phyloP scores from a whole-genome alignment of 2,113 vertebrate genomes.

The Myrmecophaga tridactyla region DNA sequence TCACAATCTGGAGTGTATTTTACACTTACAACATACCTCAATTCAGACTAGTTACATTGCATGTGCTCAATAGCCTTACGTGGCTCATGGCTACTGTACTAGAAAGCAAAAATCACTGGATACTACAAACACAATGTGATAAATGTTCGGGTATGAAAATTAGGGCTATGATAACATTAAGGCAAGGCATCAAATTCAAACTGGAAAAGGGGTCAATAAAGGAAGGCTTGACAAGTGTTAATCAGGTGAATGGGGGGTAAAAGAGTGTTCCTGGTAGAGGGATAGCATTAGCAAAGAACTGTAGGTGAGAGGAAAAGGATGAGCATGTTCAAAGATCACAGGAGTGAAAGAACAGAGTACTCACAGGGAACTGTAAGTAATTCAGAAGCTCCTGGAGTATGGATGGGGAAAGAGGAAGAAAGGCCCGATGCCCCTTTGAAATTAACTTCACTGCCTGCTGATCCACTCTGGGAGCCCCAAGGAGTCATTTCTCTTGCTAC shows the following conservation, averaged over 20 bases:
- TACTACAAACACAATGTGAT: background rate
- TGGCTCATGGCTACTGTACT: background rate
- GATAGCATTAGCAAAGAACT: background rate
- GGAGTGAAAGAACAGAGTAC: background rate
- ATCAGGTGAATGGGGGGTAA: background rate
- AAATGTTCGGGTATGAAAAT: background rate
- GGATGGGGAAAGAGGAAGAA: background rate
- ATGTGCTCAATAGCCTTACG: background rate
- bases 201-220: background rate
- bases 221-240: background rate
- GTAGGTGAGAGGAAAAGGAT: background rate
- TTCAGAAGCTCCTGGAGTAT: background rate
- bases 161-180: background rate
- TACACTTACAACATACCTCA: background rate
- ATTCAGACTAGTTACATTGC: background rate
- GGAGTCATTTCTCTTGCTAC: background rate
- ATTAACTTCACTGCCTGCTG: background rate
- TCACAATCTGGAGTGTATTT: no score
- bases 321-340: background rate
- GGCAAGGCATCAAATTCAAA: background rate
- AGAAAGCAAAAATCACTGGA: background rate
- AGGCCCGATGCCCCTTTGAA: background rate
- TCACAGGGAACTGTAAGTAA: background rate
- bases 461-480: background rate
- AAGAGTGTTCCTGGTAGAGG: background rate